Evolutionary conservation across 53 echinoderm and acorn worm species (phyloP).

Genomic region (Astropecten irregularis): DNA sequence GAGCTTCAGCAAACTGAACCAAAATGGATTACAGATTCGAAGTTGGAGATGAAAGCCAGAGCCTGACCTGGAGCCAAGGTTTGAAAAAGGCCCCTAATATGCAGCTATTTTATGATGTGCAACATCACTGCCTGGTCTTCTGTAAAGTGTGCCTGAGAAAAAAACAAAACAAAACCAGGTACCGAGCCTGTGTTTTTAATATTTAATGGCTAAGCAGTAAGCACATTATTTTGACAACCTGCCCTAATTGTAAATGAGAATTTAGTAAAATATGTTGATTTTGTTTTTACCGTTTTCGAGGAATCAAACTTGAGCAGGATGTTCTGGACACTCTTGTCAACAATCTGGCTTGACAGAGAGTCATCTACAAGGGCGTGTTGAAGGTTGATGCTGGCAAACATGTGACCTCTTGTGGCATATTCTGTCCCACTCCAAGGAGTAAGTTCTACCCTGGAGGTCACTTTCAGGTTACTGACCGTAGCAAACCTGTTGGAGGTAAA

Average conservation of each 20-base stretch:
- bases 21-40: neutral
- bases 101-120: too few species aligned
- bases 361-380: slow-evolving; percentile 70
- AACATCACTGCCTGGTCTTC: too few species aligned
- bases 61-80: too few species aligned
- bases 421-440: neutral
- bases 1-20: too few species aligned
- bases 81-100: too few species aligned
- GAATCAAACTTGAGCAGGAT: slow-evolving; percentile 77
- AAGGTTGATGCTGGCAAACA: slow-evolving; percentile 76
- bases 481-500: slow-evolving; percentile 1
- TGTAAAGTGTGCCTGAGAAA: too few species aligned
- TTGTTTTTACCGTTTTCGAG: slow-evolving; percentile 7
- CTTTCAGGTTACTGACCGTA: slow-evolving; percentile 1
- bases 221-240: neutral
- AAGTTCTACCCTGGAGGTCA: neutral
- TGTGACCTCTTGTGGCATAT: slow-evolving; percentile 53
- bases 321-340: slow-evolving; percentile 59
- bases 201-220: too few species aligned
- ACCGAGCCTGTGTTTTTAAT: neutral
- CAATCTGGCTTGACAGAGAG: slow-evolving; percentile 79
- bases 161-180: too few species aligned
- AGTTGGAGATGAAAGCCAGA: too few species aligned
- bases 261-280: neutral
- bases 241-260: neutral